These are phyloP conservation scores for Pammene fasciana DNA, from an alignment of 2,888 invertebrate genomes.

Conservation along the genomic window DNA sequence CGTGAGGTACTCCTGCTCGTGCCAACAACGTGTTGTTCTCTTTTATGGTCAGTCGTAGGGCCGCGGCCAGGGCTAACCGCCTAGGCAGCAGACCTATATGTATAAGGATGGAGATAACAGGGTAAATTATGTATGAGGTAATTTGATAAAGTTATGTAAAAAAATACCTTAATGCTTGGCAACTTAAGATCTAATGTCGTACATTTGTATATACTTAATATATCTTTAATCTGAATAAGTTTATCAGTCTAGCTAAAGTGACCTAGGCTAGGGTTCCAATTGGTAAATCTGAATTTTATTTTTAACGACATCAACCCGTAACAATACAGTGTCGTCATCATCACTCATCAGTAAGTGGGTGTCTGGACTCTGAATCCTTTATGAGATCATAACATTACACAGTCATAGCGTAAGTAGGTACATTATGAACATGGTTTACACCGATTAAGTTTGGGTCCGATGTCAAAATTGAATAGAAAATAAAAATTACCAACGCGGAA, in stretches of 20 bases:
- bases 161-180: too few relatives aligned
- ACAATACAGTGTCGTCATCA: not conserved
- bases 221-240: too few relatives aligned
- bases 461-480: slow-evolving; percentile 13
- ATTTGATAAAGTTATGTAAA: not conserved
- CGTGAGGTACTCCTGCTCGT: slow-evolving; percentile 2
- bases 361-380: too few relatives aligned
- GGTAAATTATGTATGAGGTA: not conserved
- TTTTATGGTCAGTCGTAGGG: slow-evolving; percentile 37
- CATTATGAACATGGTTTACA: not conserved
- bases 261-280: too few relatives aligned
- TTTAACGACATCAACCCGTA: not conserved
- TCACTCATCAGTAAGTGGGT: too few relatives aligned
- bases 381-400: not conserved
- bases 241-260: too few relatives aligned
- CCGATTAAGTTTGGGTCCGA: slow-evolving; percentile 1
- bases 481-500: slow-evolving; percentile 22
- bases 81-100: not conserved
- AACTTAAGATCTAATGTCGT: too few relatives aligned
- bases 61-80: slow-evolving; percentile 58
- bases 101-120: not conserved
- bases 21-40: slow-evolving; percentile 31
- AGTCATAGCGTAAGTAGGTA: too few relatives aligned
- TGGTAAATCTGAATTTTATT: too few relatives aligned
- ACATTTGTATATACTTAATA: too few relatives aligned